Base-by-base conservation (phyloP, 2,113 vertebrate genomes). In the Cebidichthys violaceus region DNA sequence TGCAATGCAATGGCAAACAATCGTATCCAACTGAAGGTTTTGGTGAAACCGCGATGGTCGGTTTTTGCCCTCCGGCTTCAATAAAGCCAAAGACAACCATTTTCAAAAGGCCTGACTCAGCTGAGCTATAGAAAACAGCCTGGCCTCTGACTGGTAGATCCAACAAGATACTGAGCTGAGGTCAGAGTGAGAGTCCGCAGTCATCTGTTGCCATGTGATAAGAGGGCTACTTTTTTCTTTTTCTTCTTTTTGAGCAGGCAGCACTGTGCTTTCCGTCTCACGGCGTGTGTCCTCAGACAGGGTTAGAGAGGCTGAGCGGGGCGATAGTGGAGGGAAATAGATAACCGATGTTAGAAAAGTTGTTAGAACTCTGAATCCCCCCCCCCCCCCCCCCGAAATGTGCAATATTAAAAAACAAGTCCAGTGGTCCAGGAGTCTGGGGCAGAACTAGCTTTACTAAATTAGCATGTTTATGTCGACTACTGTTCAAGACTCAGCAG, bases 121-220 rank as follows among this genome's bases (percentile, higher is more conserved):
- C 91, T 70, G 79, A 75, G 81, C 71, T 72, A 15, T 67, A 72
- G 57, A 87, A 79, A 82, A 75, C 81, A 50, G 24, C 20, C 47
- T 57, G 82, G 55, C 62, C 68, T 70, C 79, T 88, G 81, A 88
- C 86, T 88, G 89, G 75, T 84, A 82, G 76, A 54, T 75, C 64
- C 59, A 79, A n/a, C 50, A 37, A 79, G 84, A 84, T 85, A 89
- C 61, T 59, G 81, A 81, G 70, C 57, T 9, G 47, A 74, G 82
- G 90, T 82, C 70, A 82, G 64, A 78, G 74, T 29, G 67, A 87
- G 39, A 78, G 64, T 64, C 43, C 8, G 37, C 82, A 77, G 83
- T 92, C 88, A 77, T 86, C 93, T 95, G 93, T 90, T 85, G 78
- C 89, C 76, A 76, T 84, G 91, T 91, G 92, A 93, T 94, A 94